These are phyloP conservation scores for Leptoteleia sp. DNA, from an alignment of 1,140 invertebrate species.

Conservation along the genomic window DNA sequence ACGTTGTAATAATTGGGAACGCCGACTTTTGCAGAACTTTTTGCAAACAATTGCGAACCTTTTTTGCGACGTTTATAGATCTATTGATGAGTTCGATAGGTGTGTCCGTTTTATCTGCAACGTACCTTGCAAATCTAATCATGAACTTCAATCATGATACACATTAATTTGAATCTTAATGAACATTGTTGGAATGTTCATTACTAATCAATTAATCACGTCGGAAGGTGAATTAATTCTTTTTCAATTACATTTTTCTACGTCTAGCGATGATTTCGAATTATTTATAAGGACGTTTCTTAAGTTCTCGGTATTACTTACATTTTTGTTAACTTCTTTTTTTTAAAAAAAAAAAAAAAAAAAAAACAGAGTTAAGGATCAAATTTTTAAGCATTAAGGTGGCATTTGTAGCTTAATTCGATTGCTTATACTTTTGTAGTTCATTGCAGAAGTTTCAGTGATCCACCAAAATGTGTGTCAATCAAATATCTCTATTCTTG, in stretches of 20 bases:
- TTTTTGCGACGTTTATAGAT: no score
- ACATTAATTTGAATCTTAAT: slow-evolving; percentile 8
- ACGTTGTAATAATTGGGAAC: no score
- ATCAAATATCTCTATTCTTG: slow-evolving; percentile 42
- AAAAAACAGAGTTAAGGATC: no score
- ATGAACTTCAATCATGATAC: slow-evolving; percentile 1
- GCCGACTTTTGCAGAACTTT: no score
- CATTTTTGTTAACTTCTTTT: slow-evolving; percentile 22
- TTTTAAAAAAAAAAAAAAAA: no score
- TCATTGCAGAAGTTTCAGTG: slow-evolving; percentile 7
- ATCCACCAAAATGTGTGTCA: slow-evolving; percentile 47
- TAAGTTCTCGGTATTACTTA: slow-evolving; percentile 39
- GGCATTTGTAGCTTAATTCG: slow-evolving; percentile 45
- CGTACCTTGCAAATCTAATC: background rate
- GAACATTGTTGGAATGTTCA: slow-evolving; percentile 15
- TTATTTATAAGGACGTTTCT: slow-evolving; percentile 22
- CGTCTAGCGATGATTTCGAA: slow-evolving; percentile 9
- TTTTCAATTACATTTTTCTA: slow-evolving; percentile 47
- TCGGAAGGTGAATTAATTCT: background rate
- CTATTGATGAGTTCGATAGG: no score
- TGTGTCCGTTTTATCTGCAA: background rate
- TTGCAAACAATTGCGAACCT: no score
- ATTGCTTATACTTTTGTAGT: slow-evolving; percentile 15
- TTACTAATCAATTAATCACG: background rate
- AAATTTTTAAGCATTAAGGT: slow-evolving; percentile 21